These are phyloP conservation scores for Drosophila navojoa DNA, from an alignment of 1,140 invertebrate species.

Conservation along the genomic window DNA sequence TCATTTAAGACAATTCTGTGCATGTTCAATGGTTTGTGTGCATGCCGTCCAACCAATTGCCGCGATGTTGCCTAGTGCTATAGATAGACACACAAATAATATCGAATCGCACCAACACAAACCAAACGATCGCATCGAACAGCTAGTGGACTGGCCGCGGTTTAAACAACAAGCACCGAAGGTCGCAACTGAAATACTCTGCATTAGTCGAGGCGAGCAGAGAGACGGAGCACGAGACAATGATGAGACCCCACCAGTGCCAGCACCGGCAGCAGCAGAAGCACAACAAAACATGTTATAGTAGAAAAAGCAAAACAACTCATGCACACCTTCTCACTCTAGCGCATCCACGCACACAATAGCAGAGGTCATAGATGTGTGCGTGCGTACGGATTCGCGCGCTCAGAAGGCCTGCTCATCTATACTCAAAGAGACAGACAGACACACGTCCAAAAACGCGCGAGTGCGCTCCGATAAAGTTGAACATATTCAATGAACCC, in stretches of 20 bases:
- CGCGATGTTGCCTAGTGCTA: constrained; percentile 52
- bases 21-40: background rate
- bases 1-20: background rate
- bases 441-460: background rate
- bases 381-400: background rate
- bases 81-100: constrained; percentile 64
- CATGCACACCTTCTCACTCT: background rate
- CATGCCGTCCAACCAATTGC: constrained; percentile 27
- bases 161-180: constrained; percentile 18
- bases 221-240: constrained; percentile 9
- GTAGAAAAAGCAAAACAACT: constrained; percentile 28
- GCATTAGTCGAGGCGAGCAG: constrained; percentile 10
- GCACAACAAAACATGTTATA: background rate
- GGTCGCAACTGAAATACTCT: constrained; percentile 23
- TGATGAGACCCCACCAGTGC: background rate
- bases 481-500: constrained; percentile 1
- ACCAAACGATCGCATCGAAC: constrained; percentile 40
- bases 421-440: too few species aligned
- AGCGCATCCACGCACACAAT: background rate
- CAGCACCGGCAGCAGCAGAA: background rate
- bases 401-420: background rate
- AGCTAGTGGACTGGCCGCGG: constrained; percentile 9
- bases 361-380: background rate
- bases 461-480: constrained; percentile 6
- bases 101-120: constrained; percentile 51